Conservation (phyloP, 2,113 vertebrate species). For the Otis tarda region DNA sequence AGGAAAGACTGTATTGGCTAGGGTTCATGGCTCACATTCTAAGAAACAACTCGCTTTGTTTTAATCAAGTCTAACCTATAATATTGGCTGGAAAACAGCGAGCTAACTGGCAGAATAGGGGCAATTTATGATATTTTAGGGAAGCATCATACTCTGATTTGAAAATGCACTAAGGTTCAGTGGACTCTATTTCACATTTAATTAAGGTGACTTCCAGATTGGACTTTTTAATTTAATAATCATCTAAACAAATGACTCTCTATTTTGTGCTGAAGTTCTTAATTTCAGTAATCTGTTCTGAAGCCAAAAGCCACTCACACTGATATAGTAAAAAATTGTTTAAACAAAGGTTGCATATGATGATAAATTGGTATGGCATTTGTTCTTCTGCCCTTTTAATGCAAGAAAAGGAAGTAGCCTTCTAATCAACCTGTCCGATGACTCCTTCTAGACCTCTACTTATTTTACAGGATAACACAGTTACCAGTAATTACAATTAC, state of each 20-base stretch:
- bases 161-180: constrained; percentile 36
- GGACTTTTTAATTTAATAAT: constrained; percentile 47
- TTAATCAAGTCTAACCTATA: constrained; percentile 29
- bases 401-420: not conserved
- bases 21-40: not conserved
- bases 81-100: constrained; percentile 27
- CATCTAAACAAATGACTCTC: constrained; percentile 30
- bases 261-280: constrained; percentile 37
- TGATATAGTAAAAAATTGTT: constrained; percentile 4
- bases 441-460: constrained; percentile 4
- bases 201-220: constrained; percentile 38
- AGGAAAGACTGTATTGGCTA: not conserved
- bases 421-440: constrained; percentile 17
- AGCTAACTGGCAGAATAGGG: constrained; percentile 31
- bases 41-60: not conserved
- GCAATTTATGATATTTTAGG: constrained; percentile 58
- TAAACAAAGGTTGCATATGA: constrained; percentile 45
- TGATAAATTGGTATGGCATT: constrained; percentile 55
- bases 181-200: not conserved
- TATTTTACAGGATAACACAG: not conserved
- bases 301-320: constrained; percentile 9
- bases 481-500: not conserved
- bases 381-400: constrained; percentile 8
- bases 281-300: constrained; percentile 15
- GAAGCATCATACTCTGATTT: constrained; percentile 21